Conservation (phyloP, 2,797 vertebrate genomes). For the Rhynchonycteris naso region DNA sequence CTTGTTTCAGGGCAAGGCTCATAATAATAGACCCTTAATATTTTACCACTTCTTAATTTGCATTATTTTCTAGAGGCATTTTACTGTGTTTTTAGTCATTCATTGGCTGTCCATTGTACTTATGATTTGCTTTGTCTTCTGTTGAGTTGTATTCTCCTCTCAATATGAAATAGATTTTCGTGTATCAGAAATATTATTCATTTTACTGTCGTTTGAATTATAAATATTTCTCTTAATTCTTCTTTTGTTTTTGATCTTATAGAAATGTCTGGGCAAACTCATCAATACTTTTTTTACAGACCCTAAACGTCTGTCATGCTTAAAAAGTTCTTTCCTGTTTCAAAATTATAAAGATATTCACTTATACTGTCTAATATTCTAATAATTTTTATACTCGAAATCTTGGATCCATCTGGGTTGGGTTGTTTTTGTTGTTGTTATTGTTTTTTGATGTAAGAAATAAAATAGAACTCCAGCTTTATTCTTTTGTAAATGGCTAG, state of each 20-base stretch:
- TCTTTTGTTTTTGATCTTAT: neutral
- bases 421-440: no score
- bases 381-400: constrained; percentile 38
- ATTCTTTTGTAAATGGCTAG: neutral
- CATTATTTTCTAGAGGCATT: constrained; percentile 38
- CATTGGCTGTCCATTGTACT: neutral
- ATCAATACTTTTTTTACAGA: neutral
- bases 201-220: constrained; percentile 33
- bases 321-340: constrained; percentile 39
- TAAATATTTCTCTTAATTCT: constrained; percentile 2
- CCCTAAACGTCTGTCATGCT: neutral
- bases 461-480: neutral
- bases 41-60: constrained; percentile 24
- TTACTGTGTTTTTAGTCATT: constrained; percentile 9
- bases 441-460: neutral
- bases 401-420: neutral
- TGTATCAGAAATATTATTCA: constrained; percentile 21
- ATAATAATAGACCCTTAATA: neutral
- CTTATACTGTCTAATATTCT: constrained; percentile 7
- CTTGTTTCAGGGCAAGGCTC: no score
- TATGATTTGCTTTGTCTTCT: constrained; percentile 31
- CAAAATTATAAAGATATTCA: constrained; percentile 40
- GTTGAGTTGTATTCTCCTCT: neutral
- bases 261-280: constrained; percentile 11
- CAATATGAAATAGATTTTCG: constrained; percentile 35